Conservation (phyloP, 2,888 invertebrate species). For the Pachycephus smyrnensis region DNA sequence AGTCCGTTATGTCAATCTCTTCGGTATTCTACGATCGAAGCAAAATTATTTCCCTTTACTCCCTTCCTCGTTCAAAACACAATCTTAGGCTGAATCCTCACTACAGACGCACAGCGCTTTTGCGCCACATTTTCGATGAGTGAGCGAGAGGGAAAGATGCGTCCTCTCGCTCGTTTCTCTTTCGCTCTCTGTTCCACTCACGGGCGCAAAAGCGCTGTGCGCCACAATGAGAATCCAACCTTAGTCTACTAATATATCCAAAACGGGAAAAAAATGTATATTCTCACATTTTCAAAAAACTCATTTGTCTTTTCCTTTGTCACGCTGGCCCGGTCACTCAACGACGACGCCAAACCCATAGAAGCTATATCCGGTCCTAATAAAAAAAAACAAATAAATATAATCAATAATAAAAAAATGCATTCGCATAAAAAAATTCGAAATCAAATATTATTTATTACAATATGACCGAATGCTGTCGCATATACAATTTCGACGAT, state of each 20-base stretch:
- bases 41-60: background rate
- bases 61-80: background rate
- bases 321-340: constrained; percentile 64
- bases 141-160: no score
- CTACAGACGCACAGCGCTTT: no score
- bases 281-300: constrained; percentile 41
- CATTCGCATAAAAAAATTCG: background rate
- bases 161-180: no score
- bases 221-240: no score
- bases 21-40: constrained; percentile 42
- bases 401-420: background rate
- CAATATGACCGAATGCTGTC: background rate
- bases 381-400: constrained; percentile 26
- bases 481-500: background rate
- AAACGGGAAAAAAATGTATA: background rate
- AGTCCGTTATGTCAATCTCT: constrained; percentile 78
- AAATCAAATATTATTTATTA: background rate
- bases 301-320: constrained; percentile 33
- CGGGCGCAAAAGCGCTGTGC: no score
- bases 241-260: background rate
- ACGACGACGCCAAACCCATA: constrained; percentile 77
- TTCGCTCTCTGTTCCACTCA: no score
- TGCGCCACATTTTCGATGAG: no score
- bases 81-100: no score
- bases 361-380: constrained; percentile 81